Conservation (phyloP, 2,113 vertebrate species). For the Mobula birostris region DNA sequence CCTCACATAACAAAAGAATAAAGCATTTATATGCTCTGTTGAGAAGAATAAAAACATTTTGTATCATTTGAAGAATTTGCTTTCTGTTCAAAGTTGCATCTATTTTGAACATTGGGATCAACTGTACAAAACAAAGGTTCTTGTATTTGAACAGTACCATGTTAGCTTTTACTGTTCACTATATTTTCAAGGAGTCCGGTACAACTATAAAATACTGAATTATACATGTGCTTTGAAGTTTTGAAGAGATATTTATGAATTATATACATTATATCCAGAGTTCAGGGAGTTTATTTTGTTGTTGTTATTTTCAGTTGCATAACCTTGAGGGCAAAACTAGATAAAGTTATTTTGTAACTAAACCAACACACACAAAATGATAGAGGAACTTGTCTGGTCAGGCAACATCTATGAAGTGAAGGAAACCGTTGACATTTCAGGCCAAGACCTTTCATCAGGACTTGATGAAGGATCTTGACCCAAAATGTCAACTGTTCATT, state of each 20-base stretch:
- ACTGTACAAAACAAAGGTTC: not conserved
- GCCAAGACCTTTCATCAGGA: too few relatives aligned
- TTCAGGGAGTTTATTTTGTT: slow-evolving; percentile 28
- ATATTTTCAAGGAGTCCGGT: slow-evolving; percentile 7
- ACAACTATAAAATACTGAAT: slow-evolving; percentile 21
- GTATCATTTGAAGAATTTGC: slow-evolving; percentile 34
- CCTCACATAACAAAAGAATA: slow-evolving; percentile 25
- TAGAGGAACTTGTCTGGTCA: too few relatives aligned
- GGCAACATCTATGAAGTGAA: too few relatives aligned
- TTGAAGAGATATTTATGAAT: slow-evolving; percentile 36
- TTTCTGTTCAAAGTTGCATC: not conserved
- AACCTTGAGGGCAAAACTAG: not conserved
- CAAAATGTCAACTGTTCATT: too few relatives aligned
- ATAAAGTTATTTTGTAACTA: not conserved
- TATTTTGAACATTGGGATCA: slow-evolving; percentile 34
- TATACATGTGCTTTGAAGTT: slow-evolving; percentile 13
- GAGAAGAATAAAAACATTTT: slow-evolving; percentile 28
- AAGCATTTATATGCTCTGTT: slow-evolving; percentile 18
- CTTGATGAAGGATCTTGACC: too few relatives aligned
- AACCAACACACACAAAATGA: too few relatives aligned
- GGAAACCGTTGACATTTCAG: too few relatives aligned
- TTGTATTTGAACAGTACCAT: not conserved
- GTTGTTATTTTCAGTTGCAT: slow-evolving; percentile 8
- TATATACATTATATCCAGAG: slow-evolving; percentile 27
- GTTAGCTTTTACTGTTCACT: slow-evolving; percentile 1